Evolutionary conservation across 2,888 invertebrate genomes (phyloP).

Genomic region (Synanthedon formicaeformis): DNA sequence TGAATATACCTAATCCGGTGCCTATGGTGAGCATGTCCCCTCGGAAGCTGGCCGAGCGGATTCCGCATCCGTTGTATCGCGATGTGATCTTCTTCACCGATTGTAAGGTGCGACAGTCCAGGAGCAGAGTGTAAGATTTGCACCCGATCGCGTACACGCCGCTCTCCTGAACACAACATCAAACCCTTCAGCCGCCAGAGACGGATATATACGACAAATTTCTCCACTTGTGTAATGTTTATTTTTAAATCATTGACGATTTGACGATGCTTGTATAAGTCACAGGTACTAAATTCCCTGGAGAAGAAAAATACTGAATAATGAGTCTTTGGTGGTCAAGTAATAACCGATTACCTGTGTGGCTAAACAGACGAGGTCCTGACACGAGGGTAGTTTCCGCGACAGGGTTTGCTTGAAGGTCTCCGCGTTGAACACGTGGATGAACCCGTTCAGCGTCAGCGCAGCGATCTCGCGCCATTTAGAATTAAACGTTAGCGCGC

Average conservation of each 20-base stretch:
- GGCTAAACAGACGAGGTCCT: constrained; percentile 94
- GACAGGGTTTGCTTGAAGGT: constrained; percentile 90
- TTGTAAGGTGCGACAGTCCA: constrained; percentile 90
- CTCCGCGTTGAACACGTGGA: constrained; percentile 93
- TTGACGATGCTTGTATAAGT: too few relatives aligned
- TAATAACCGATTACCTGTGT: constrained; percentile 52
- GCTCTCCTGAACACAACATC: constrained; percentile 71
- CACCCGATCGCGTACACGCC: constrained; percentile 95
- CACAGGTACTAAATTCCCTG: too few relatives aligned
- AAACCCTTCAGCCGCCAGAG: too few relatives aligned
- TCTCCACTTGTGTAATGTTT: too few relatives aligned
- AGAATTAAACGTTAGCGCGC: constrained; percentile 90
- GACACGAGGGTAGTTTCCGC: constrained; percentile 86
- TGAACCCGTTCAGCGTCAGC: constrained; percentile 91
- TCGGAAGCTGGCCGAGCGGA: constrained; percentile 91
- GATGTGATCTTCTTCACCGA: constrained; percentile 84
- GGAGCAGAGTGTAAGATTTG: constrained; percentile 88
- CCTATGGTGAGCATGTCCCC: constrained; percentile 93
- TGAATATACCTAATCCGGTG: constrained; percentile 81
- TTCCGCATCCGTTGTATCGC: constrained; percentile 91
- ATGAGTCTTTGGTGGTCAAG: background rate
- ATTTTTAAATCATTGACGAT: too few relatives aligned
- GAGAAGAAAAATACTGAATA: background rate
- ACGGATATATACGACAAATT: too few relatives aligned
- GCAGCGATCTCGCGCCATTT: constrained; percentile 90